Conservation (phyloP, 2,113 vertebrate species). For the Percina caprodes region DNA sequence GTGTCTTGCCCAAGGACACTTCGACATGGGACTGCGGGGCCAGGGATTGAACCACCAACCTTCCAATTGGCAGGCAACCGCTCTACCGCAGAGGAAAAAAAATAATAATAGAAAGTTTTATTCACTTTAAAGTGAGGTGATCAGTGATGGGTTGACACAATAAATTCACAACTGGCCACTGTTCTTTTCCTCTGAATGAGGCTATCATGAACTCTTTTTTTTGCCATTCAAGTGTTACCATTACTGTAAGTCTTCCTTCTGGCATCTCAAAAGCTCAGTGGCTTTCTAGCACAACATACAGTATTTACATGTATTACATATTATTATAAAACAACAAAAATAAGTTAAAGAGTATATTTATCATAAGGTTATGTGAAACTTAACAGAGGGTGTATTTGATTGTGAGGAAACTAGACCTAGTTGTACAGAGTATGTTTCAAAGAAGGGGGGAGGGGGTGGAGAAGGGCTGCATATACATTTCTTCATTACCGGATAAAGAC, state of each 20-base stretch:
- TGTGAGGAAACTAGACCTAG: constrained; percentile 6
- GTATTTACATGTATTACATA: constrained; percentile 38
- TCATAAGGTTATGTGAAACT: constrained; percentile 10
- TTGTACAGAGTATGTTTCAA: background rate
- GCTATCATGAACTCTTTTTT: background rate
- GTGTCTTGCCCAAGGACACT: too few species aligned
- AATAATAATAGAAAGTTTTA: constrained; percentile 2
- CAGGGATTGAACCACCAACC: too few species aligned
- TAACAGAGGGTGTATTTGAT: constrained; percentile 33
- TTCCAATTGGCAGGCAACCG: too few species aligned
- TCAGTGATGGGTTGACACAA: constrained; percentile 32
- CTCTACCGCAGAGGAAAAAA: too few species aligned
- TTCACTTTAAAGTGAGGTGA: constrained; percentile 12
- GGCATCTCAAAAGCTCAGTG: constrained; percentile 19
- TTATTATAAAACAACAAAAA: constrained; percentile 25
- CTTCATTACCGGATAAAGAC: constrained; percentile 3
- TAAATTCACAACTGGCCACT: constrained; percentile 7
- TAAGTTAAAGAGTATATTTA: constrained; percentile 13
- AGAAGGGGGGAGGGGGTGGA: background rate
- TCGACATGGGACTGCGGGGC: too few species aligned
- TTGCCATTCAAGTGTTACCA: constrained; percentile 17
- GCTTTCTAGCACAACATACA: constrained; percentile 13
- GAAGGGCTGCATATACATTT: constrained; percentile 33
- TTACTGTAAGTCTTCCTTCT: constrained; percentile 9
- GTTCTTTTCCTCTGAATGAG: constrained; percentile 8